Evolutionary conservation across 2,113 vertebrate genomes (phyloP), one percentile per base, ranked within the genome.

Genomic region (Aspiorhynchus laticeps): DNA sequence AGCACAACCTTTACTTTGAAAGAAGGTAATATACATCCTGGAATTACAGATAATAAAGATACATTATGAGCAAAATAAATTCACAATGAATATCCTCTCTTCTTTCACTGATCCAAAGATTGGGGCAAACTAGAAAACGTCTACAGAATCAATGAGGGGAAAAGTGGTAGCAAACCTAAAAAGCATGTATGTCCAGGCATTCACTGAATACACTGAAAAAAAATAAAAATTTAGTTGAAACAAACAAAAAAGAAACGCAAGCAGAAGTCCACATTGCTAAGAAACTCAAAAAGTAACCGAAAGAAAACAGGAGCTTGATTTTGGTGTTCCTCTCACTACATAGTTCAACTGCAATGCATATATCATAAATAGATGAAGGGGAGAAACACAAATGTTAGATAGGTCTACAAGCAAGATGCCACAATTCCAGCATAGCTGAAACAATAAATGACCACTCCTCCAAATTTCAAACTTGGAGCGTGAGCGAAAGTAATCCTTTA

Each of bases 21-120:
- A 95, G 93, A 95, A 95, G 94, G 92, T 95, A 95, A 95, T 95
- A 94, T 95, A 95, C 94, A 95, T 94, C 94, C 94, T 95, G 94
- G 93, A 94, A 94, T 94, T 93, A 95, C 94, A 95, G 93, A 94
- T 94, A 94, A 93, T 95, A 94, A 95, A 95, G 93, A 95, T 94
- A 95, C 94, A 95, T 92, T 93, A 93, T 94, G 93, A 95, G 93
- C 93, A 94, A 93, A 94, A 93, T 94, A 91, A 93, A 93, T 94
- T 94, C 93, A 96, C 93, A 94, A 95, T 94, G 91, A 93, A 91
- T 93, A 38, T 93, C 85, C 88, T 93, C 90, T 93, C 86, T 93
- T 94, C 85, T 89, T 93, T 93, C 88, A 94, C 91, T 90, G 90
- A 91, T 89, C 90, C 87, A 91, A 87, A 92, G 87, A 93, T 91